Conservation (phyloP, 2,113 vertebrate genomes). For the Microtus pennsylvanicus region DNA sequence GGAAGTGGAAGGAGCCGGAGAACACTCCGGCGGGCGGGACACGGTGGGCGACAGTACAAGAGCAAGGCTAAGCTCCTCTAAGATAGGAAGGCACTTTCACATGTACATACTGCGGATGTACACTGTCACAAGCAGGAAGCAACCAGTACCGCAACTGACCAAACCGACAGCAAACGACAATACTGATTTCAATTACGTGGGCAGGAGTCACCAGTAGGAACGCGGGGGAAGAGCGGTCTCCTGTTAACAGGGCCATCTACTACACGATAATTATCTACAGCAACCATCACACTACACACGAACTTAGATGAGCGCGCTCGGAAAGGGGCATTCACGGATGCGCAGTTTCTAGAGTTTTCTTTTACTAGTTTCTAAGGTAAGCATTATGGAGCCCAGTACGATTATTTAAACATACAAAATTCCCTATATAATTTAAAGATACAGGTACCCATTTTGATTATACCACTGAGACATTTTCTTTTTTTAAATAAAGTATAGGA, state of each 20-base stretch:
- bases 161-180: slow-evolving; percentile 88
- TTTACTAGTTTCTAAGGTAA: slow-evolving; percentile 90
- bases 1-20: not conserved
- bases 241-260: slow-evolving; percentile 88
- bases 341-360: slow-evolving; percentile 87
- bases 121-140: slow-evolving; percentile 91
- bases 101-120: slow-evolving; percentile 96
- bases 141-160: slow-evolving; percentile 89
- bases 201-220: slow-evolving; percentile 84
- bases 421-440: slow-evolving; percentile 88
- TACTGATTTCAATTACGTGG: slow-evolving; percentile 85
- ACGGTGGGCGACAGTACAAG: slow-evolving; percentile 86
- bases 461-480: slow-evolving; percentile 80
- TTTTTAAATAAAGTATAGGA: slow-evolving; percentile 76
- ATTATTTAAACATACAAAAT: slow-evolving; percentile 89
- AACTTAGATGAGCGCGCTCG: slow-evolving; percentile 86
- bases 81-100: slow-evolving; percentile 99
- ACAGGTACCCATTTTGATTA: slow-evolving; percentile 85
- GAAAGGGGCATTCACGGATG: slow-evolving; percentile 87
- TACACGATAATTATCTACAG: slow-evolving; percentile 88
- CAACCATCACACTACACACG: slow-evolving; percentile 90
- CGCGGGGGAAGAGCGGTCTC: slow-evolving; percentile 84
- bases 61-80: slow-evolving; percentile 93
- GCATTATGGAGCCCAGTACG: slow-evolving; percentile 88
- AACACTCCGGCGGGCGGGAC: not conserved